Conservation (phyloP, 1,140 invertebrate genomes). For the Diachasma alloeum region DNA sequence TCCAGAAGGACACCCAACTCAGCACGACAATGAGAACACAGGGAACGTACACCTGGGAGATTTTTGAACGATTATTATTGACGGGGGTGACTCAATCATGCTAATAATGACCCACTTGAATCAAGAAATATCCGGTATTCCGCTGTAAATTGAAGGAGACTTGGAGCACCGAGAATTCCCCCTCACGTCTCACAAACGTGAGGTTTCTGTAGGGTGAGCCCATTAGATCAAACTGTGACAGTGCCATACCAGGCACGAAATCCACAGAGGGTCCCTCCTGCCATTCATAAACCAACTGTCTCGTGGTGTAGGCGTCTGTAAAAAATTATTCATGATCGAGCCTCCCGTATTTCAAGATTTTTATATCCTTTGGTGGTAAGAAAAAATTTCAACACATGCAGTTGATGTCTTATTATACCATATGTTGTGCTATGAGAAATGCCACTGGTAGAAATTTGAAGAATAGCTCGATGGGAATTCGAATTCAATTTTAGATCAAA, state of each 20-base stretch:
- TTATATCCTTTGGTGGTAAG: neutral
- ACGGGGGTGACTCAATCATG: too few species aligned
- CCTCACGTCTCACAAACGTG: conserved; percentile 79
- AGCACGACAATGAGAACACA: conserved; percentile 94
- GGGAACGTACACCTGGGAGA: conserved; percentile 84
- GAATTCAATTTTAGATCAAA: conserved; percentile 14
- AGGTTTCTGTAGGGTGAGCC: conserved; percentile 83
- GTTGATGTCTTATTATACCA: neutral
- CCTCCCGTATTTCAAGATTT: neutral
- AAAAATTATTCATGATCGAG: conserved; percentile 27
- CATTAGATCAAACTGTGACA: conserved; percentile 92
- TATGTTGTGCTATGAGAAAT: neutral
- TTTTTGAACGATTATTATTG: neutral
- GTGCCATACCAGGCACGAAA: conserved; percentile 87
- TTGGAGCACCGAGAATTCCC: conserved; percentile 88
- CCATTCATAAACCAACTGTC: conserved; percentile 92
- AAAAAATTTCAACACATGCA: neutral
- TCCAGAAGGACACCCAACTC: conserved; percentile 98
- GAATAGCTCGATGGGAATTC: neutral
- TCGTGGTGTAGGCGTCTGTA: conserved; percentile 89
- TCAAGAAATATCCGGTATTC: conserved; percentile 92
- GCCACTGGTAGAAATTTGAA: too few species aligned
- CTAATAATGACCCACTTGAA: conserved; percentile 68
- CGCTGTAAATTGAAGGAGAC: conserved; percentile 92
- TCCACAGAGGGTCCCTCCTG: conserved; percentile 82